Conservation (phyloP, 1,140 invertebrate genomes). For the Colletes gigas region DNA sequence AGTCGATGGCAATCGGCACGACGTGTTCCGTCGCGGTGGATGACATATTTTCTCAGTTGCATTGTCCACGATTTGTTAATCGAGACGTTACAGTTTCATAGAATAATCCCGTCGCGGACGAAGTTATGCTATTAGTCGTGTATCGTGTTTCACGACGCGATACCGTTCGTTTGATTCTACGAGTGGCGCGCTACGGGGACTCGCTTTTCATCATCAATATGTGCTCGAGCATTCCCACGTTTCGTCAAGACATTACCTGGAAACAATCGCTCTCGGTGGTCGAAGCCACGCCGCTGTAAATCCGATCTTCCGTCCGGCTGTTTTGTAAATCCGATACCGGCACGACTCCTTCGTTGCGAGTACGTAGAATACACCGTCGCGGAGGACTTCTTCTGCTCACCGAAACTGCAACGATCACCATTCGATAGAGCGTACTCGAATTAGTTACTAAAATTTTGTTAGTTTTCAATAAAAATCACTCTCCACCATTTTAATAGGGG, state of each 20-base stretch:
- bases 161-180: conserved; percentile 72
- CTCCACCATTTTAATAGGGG: too few species aligned
- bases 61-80: conserved; percentile 40
- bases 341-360: conserved; percentile 21
- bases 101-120: conserved; percentile 8
- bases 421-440: too few species aligned
- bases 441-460: too few species aligned
- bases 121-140: conserved; percentile 70
- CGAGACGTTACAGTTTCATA: conserved; percentile 41
- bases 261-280: conserved; percentile 69
- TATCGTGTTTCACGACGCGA: conserved; percentile 71
- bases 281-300: conserved; percentile 51
- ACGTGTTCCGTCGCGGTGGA: background rate
- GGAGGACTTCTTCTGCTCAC: too few species aligned
- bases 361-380: conserved; percentile 12
- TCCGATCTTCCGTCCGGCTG: conserved; percentile 50
- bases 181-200: conserved; percentile 62
- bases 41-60: background rate
- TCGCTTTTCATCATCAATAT: conserved; percentile 66
- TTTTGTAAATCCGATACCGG: conserved; percentile 59
- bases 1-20: background rate
- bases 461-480: too few species aligned
- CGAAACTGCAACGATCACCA: too few species aligned
- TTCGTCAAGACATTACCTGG: conserved; percentile 67
- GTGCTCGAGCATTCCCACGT: conserved; percentile 73